Evolutionary conservation across 2,888 invertebrate species (phyloP), one percentile per base, ranked within the genome.

Genomic region (Drosophila maculinotata): DNA sequence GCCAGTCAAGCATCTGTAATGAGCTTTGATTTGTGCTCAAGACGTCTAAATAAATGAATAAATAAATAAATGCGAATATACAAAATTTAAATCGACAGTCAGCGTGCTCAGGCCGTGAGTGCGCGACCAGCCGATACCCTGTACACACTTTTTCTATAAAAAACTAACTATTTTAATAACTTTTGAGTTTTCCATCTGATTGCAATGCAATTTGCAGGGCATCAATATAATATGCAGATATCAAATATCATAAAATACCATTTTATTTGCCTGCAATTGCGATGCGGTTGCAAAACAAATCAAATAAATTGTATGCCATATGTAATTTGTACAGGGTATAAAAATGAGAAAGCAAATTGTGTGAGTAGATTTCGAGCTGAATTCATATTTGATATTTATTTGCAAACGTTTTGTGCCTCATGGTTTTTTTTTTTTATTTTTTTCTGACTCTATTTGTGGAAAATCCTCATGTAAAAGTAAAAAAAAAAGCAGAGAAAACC

Each of bases 311-410:
- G 20, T 20, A 3, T 20, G 4, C 4, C 4, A 4, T 20, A 20
- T 20, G 20, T 9, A 3, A 1, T 9, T 5, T 1, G 3, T 17
- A 45, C 17, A 20, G 30, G 20, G 30, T 9, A 45, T 30, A 3
- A 1, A 30, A 17, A 35, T 26, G 51, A 14, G 2, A 4, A 20
- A 20, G 20, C 20, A 20, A 20, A 20, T 20, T 20, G 20, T 49
- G 36, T 53, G 53, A 52, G 45, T 67, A 59, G 60, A 79, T 76
- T 71, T 47, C 23, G 10, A 48, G 63, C 38, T 48, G 41, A 66
- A 76, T 66, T 72, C 56, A 79, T 79, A 79, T 79, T 79, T 83
- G 54, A 69, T 83, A 72, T 86, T 80, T 80, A 80, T 86, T 77
- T 84, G 87, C 78, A 57, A 79, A 49, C 73, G 63, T 68, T 78